Base-by-base conservation (phyloP, 2,113 vertebrate species). In the Erythrolamprus reginae region DNA sequence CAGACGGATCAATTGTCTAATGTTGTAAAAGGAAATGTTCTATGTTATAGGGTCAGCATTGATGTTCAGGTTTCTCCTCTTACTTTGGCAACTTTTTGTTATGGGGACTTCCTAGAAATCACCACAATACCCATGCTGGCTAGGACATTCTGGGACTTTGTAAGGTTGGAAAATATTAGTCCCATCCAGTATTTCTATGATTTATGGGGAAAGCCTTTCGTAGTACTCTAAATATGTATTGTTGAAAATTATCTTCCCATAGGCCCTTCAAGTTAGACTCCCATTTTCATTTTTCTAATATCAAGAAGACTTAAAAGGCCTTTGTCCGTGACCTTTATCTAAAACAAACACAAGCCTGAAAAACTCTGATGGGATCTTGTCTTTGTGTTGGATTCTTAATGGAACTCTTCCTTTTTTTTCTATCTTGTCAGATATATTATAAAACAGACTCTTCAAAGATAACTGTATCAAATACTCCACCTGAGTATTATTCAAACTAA, bases 261-360 rank as follows among this genome's bases (percentile, higher is more conserved):
- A 95, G 92, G 93, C 95, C 91, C 93, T 86, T 94, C 92, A 93
- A 93, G 93, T 93, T 93, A 94, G 93, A 95, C 4, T 94, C 93
- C 93, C 92, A 90, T 93, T 92, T 91, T 94, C 94, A 94, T 94
- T 93, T 89, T 94, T 83, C 92, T 93, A 95, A 95, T 95, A 94
- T 92, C 88, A 93, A 58, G 83, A 94, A 94, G 90, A 94, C 96
- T 94, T 92, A 90, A 93, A 96, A 92, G 91, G 94, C 45, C 87
- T 92, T 95, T 94, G 92, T 92, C 87, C 86, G 95, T 95, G 95
- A 96, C 96, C 95, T 96, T 96, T 96, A 93, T 93, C 92, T 96
- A 95, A 96, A 96, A 96, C 95, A 96, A 96, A 95, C 92, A 90
- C 6, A 45, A 95, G 92, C 94, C 94, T 58, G 92, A 91, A 95